Conservation (phyloP, 2,888 invertebrate genomes). For the Rhingia rostrata region DNA sequence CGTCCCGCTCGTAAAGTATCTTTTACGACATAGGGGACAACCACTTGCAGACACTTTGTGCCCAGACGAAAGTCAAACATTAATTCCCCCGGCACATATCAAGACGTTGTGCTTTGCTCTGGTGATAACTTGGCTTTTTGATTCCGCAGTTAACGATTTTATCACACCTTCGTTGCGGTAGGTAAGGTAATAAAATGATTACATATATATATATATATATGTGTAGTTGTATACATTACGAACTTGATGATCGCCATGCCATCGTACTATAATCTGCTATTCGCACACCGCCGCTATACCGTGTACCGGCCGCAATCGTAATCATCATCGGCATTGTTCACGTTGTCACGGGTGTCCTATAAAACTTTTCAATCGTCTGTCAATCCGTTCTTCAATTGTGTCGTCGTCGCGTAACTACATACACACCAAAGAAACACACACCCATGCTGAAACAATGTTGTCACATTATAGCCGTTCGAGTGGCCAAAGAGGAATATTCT, state of each 20-base stretch:
- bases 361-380: conserved; percentile 74
- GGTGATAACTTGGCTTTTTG: conserved; percentile 18
- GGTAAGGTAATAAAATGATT: conserved; percentile 71
- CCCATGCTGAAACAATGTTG: neutral
- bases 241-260: conserved; percentile 66
- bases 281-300: conserved; percentile 20
- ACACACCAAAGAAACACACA: neutral
- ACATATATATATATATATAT: conserved; percentile 55
- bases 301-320: conserved; percentile 34
- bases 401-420: conserved; percentile 20
- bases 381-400: conserved; percentile 67
- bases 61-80: conserved; percentile 2
- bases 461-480: neutral
- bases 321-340: conserved; percentile 75
- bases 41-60: conserved; percentile 20
- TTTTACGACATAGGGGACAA: conserved; percentile 44
- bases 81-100: neutral
- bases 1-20: conserved; percentile 47
- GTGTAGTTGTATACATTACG: conserved; percentile 32
- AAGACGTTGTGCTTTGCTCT: neutral
- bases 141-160: conserved; percentile 69
- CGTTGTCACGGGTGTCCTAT: conserved; percentile 74
- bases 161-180: conserved; percentile 71
- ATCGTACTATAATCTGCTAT: conserved; percentile 26
- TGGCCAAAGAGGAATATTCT: conserved; percentile 35